Percentiles rank a stretch among this genome's conserved stretches.
phyloP scores from a whole-genome alignment of 2,113 vertebrate genomes.

The Ptychochromis oligacanthus region DNA sequence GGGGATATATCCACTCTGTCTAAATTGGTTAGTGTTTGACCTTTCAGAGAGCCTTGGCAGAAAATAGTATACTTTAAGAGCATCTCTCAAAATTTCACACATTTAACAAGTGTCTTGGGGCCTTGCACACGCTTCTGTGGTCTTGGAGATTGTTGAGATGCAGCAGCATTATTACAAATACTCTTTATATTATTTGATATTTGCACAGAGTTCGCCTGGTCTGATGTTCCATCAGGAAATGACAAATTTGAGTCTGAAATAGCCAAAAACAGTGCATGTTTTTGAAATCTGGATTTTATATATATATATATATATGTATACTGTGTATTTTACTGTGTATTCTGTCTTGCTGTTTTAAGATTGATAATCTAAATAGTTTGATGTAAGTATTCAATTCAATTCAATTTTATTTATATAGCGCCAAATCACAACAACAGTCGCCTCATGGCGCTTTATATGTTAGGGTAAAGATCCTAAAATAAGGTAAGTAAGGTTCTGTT shows the following conservation, averaged over 20 bases:
- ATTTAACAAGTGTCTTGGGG: background rate
- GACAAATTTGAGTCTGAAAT: background rate
- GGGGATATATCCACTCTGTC: conserved; percentile 81
- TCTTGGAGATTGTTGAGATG: background rate
- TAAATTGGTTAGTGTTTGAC: conserved; percentile 82
- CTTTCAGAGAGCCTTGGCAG: background rate
- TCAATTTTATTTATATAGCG: no score
- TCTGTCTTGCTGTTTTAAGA: background rate
- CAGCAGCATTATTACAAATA: background rate
- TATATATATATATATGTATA: no score
- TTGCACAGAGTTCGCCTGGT: background rate
- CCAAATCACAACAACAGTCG: no score
- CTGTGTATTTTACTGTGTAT: background rate
- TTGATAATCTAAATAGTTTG: background rate
- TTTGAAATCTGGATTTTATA: background rate
- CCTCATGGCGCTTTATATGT: no score
- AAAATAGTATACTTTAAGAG: background rate
- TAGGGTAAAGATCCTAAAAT: no score
- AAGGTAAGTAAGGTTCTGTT: background rate
- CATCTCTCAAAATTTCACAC: background rate
- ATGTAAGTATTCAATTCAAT: no score
- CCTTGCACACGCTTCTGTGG: background rate
- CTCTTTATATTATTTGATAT: background rate
- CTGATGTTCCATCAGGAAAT: background rate
- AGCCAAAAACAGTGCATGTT: background rate